Evolutionary conservation across 2,888 invertebrate genomes (phyloP).

Genomic region (Melanargia galathea): DNA sequence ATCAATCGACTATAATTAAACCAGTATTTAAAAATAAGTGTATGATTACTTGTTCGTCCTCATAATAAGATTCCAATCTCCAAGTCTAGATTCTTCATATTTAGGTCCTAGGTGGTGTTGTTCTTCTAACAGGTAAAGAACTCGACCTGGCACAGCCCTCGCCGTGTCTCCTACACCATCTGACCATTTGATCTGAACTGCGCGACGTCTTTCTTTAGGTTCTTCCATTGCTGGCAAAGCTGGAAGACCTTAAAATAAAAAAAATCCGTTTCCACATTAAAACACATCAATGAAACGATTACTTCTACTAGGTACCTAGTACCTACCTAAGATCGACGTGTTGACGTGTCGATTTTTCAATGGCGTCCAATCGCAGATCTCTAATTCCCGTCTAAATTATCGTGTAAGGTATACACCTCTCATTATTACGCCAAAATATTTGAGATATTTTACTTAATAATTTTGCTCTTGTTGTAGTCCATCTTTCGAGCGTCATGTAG

Average conservation of each 20-base stretch:
- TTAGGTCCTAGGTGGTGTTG: conserved; percentile 86
- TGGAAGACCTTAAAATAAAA: conserved; percentile 76
- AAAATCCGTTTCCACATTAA: background rate
- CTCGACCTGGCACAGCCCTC: conserved; percentile 66
- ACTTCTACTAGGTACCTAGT: no score
- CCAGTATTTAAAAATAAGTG: background rate
- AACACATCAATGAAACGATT: background rate
- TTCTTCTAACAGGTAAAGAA: conserved; percentile 85
- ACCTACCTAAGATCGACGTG: background rate
- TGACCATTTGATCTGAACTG: conserved; percentile 74
- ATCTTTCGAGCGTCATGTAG: no score
- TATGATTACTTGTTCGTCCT: conserved; percentile 73
- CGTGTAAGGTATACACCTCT: no score
- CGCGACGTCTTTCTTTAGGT: conserved; percentile 79
- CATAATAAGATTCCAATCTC: conserved; percentile 84
- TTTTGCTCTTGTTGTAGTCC: no score
- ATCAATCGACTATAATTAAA: background rate
- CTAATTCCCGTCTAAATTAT: no score
- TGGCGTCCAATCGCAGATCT: no score
- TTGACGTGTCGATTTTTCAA: no score
- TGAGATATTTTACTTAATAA: no score
- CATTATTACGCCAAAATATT: no score
- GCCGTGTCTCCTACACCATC: conserved; percentile 72
- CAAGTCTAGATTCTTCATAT: conserved; percentile 84
- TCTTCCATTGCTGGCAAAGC: conserved; percentile 83